A percentile compares a stretch with the other conserved stretches of the same genome.
Conservation (phyloP, 2,888 invertebrate species). For the Pemphredon lugubris region DNA sequence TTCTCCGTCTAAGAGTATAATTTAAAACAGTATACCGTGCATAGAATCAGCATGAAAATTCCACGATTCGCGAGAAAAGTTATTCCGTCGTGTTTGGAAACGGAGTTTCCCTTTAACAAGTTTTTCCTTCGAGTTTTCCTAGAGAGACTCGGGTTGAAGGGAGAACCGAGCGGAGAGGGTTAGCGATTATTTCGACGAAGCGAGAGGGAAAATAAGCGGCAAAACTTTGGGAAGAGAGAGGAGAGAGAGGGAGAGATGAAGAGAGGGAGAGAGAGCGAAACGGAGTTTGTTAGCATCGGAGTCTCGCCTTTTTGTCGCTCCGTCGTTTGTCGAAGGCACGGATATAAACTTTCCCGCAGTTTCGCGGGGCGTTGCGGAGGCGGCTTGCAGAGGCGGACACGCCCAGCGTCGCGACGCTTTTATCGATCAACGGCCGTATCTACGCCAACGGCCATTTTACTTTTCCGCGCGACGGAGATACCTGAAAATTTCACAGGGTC, state of each 20-base stretch:
- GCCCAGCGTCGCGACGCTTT: slow-evolving; percentile 79
- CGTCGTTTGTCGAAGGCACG: slow-evolving; percentile 46
- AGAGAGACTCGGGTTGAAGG: neutral
- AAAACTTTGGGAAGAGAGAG: neutral
- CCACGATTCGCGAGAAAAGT: neutral
- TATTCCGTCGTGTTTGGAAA: neutral
- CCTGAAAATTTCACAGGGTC: slow-evolving; percentile 38
- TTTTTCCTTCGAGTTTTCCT: slow-evolving; percentile 6
- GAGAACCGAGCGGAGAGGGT: neutral
- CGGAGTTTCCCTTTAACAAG: slow-evolving; percentile 24
- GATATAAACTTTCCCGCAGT: slow-evolving; percentile 58
- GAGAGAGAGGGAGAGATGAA: slow-evolving; percentile 7
- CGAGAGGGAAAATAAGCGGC: neutral
- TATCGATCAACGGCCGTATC: slow-evolving; percentile 73
- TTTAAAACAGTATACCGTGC: too few species aligned
- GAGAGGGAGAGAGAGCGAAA: slow-evolving; percentile 10
- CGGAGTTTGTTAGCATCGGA: slow-evolving; percentile 44
- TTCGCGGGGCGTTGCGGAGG: slow-evolving; percentile 66
- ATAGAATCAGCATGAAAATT: too few species aligned
- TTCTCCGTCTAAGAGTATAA: too few species aligned
- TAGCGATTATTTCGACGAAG: slow-evolving; percentile 12
- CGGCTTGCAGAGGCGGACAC: slow-evolving; percentile 72
- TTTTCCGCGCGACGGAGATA: slow-evolving; percentile 63
- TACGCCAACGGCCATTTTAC: slow-evolving; percentile 75
- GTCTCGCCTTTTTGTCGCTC: slow-evolving; percentile 39